Evolutionary conservation across 2,888 invertebrate species (phyloP), one percentile per base, ranked within the genome.

Genomic region (Nomada fucata): DNA sequence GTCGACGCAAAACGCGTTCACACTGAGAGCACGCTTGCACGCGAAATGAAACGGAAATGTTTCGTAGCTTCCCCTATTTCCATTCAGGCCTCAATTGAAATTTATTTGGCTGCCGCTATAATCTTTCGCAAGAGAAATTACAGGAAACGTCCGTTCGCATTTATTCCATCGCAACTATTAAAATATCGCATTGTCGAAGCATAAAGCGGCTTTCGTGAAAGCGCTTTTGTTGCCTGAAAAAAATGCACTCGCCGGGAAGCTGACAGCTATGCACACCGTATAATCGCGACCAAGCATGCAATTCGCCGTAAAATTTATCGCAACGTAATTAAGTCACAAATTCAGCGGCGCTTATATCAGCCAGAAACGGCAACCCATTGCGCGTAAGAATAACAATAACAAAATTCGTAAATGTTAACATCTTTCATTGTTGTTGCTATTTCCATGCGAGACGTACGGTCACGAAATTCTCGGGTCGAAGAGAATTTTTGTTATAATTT

Each of bases 201-300:
- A n/a, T 44, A 18, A 69, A 15, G 57, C 44, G 11, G 20, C 18
- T 13, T 53, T 15, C 52, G 10, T 65, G 15, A 52, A 68, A 5
- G 42, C 15, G 2, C 11, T 20, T 20, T 55, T 23, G 42, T 42
- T 42, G 10, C 53, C 26, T 26, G n/a, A 26, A 26, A 26, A 26
- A 26, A 69, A 23, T 2, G 18, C 29, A 36, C 36, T 53, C 36
- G 5, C 52, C 52, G 20, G 36, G 2, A 4, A 52, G 13, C n/a
- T 11, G 18, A 2, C 2, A 4, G 29, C 18, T 15, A 36, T 36
- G 36, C 36, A 36, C 29, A 15, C 9, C 15, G 36, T n/a, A 26
- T 26, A 69, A 69, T 64, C 50, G 44, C 26, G 5, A 69, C 44
- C 42, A 57, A 57, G 18, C 26, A 69, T 15, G 26, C n/a, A 61